Evolutionary conservation across 2,888 invertebrate genomes (phyloP).

Genomic region (Ormyrus labotus): DNA sequence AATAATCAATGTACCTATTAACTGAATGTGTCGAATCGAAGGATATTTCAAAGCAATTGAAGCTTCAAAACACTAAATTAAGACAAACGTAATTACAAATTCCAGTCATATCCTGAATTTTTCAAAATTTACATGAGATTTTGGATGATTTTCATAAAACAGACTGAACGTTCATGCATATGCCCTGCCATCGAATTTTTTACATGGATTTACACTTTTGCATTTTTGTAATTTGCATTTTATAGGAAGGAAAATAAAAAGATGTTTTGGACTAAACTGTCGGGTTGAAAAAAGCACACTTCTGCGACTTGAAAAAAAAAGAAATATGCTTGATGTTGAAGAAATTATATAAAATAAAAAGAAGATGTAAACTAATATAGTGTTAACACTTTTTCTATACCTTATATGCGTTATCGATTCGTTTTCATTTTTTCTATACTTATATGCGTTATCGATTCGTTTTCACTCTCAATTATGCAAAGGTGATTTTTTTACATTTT

Average conservation of each 20-base stretch:
- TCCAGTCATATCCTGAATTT: slow-evolving; percentile 35
- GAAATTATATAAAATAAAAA: slow-evolving; percentile 50
- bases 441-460: neutral
- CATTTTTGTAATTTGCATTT: slow-evolving; percentile 54
- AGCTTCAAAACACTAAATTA: slow-evolving; percentile 1
- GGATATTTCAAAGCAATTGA: neutral
- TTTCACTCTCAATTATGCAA: slow-evolving; percentile 22
- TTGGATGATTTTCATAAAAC: slow-evolving; percentile 48
- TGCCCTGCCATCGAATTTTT: slow-evolving; percentile 35
- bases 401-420: slow-evolving; percentile 50
- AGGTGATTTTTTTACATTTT: slow-evolving; percentile 11
- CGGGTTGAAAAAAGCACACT: slow-evolving; percentile 54
- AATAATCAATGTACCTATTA: too few relatives aligned
- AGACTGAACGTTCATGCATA: slow-evolving; percentile 41
- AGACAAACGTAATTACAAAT: neutral
- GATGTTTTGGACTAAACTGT: slow-evolving; percentile 27
- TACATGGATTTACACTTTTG: slow-evolving; percentile 54
- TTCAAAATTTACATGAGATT: slow-evolving; percentile 27
- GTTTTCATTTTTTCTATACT: slow-evolving; percentile 13
- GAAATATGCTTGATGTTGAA: slow-evolving; percentile 54
- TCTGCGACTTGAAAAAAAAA: slow-evolving; percentile 43
- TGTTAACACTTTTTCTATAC: slow-evolving; percentile 55
- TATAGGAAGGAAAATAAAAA: slow-evolving; percentile 33
- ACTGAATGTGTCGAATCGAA: neutral
- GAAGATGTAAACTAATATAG: slow-evolving; percentile 51